phyloP scores from a whole-genome alignment of 2,113 vertebrate genomes.

The Lates calcarifer region DNA sequence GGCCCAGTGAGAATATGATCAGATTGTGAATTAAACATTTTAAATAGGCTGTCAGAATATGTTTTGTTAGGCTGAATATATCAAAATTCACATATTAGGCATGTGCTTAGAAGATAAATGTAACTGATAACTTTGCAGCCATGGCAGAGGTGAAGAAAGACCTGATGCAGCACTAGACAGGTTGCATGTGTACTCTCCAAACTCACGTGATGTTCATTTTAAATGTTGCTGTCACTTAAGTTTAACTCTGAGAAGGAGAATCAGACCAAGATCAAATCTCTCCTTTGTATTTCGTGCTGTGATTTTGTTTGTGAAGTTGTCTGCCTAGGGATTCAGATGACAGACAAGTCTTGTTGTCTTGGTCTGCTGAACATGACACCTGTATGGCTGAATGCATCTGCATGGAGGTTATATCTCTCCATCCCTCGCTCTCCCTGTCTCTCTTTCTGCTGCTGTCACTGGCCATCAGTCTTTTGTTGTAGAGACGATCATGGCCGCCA shows the following conservation, averaged over 20 bases:
- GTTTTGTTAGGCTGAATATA: background rate
- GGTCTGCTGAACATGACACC: conserved; percentile 74
- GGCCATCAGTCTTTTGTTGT: conserved; percentile 78
- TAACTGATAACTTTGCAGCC: background rate
- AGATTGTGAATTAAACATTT: conserved; percentile 2
- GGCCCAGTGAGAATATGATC: background rate
- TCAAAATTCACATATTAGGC: background rate
- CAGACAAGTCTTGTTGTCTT: conserved; percentile 68
- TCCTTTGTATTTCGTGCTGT: conserved; percentile 38
- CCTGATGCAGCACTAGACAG: background rate
- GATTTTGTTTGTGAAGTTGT: conserved; percentile 62
- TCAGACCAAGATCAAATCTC: conserved; percentile 28
- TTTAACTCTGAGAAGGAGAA: conserved; percentile 24
- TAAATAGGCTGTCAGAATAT: background rate
- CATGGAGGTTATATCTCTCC: conserved; percentile 69
- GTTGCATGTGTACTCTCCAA: background rate
- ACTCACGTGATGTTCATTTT: conserved; percentile 20
- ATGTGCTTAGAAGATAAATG: background rate
- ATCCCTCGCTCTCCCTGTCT: too few relatives aligned
- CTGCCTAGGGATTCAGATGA: conserved; percentile 58
- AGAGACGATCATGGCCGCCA: conserved; percentile 70
- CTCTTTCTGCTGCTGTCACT: conserved; percentile 65
- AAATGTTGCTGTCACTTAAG: conserved; percentile 19
- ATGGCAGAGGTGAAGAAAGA: conserved; percentile 13
- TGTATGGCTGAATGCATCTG: conserved; percentile 69